Percentiles rank a stretch among this genome's conserved stretches.
Evolutionary conservation across 2,113 vertebrate species (phyloP).

Genomic region (Leptobrachium ailaonicum): DNA sequence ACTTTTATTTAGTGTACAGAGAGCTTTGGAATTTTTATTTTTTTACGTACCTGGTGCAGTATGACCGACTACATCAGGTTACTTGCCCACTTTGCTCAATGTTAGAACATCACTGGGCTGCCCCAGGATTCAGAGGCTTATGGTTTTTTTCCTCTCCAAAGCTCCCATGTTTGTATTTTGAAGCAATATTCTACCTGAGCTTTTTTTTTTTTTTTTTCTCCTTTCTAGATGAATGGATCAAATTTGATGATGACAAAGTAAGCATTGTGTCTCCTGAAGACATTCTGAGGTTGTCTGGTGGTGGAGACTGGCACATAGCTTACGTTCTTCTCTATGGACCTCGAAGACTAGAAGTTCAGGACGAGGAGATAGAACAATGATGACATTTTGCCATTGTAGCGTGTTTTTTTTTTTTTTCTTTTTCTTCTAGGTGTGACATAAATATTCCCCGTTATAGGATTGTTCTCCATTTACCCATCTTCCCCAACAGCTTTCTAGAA

Average conservation of each 20-base stretch:
- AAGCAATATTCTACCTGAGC: neutral
- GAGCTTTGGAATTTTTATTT: too few relatives aligned
- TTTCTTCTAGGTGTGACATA: slow-evolving; percentile 88
- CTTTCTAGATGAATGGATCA: slow-evolving; percentile 93
- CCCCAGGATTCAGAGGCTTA: too few relatives aligned
- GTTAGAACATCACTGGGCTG: too few relatives aligned
- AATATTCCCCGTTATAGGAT: slow-evolving; percentile 75
- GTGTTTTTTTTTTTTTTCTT: slow-evolving; percentile 13
- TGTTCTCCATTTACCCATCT: slow-evolving; percentile 15
- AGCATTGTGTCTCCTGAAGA: slow-evolving; percentile 95
- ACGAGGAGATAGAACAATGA: slow-evolving; percentile 76
- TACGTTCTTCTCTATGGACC: slow-evolving; percentile 97
- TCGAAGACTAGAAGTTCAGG: slow-evolving; percentile 83
- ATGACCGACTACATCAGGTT: too few relatives aligned
- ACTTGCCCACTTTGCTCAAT: too few relatives aligned
- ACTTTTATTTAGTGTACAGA: neutral
- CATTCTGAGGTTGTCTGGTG: slow-evolving; percentile 92
- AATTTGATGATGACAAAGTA: slow-evolving; percentile 98
- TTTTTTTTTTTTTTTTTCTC: neutral
- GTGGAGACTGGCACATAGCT: slow-evolving; percentile 98
- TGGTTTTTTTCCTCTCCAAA: too few relatives aligned
- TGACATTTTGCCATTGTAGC: slow-evolving; percentile 77
- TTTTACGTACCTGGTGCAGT: too few relatives aligned
- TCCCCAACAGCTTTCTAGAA: slow-evolving; percentile 48
- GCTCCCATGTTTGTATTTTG: too few relatives aligned